Evolutionary conservation across 2,888 invertebrate genomes (phyloP).

Genomic region (Amorpha juglandis): DNA sequence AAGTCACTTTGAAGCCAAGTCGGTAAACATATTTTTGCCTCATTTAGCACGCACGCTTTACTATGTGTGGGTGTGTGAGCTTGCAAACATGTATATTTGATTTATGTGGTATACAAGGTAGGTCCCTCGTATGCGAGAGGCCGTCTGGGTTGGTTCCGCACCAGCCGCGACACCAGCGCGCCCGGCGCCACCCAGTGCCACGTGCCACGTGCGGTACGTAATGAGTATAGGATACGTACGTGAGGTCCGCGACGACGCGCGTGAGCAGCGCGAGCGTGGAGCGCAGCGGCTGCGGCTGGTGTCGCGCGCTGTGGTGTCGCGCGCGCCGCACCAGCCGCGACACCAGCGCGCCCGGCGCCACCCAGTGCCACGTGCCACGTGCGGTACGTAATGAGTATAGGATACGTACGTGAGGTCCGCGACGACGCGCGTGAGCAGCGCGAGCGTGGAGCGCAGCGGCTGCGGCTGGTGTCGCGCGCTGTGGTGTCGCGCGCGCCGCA

Average conservation of each 20-base stretch:
- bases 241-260: conserved; percentile 97
- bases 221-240: no score
- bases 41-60: no score
- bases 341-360: conserved; percentile 93
- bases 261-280: conserved; percentile 96
- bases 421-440: conserved; percentile 96
- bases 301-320: conserved; percentile 86
- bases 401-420: conserved; percentile 97
- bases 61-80: no score
- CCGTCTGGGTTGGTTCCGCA: no score
- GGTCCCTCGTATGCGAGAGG: no score
- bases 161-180: conserved; percentile 93
- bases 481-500: conserved; percentile 88
- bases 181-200: conserved; percentile 96
- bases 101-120: no score
- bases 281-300: conserved; percentile 90
- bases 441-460: conserved; percentile 94
- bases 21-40: no score
- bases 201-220: conserved; percentile 98
- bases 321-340: conserved; percentile 91
- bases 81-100: no score
- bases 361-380: no score
- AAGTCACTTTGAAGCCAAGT: background rate
- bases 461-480: conserved; percentile 83
- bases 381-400: no score